Evolutionary conservation across 2,113 vertebrate genomes (phyloP), one percentile per base, ranked within the genome.

Genomic region (Romanogobio albipinnatus): DNA sequence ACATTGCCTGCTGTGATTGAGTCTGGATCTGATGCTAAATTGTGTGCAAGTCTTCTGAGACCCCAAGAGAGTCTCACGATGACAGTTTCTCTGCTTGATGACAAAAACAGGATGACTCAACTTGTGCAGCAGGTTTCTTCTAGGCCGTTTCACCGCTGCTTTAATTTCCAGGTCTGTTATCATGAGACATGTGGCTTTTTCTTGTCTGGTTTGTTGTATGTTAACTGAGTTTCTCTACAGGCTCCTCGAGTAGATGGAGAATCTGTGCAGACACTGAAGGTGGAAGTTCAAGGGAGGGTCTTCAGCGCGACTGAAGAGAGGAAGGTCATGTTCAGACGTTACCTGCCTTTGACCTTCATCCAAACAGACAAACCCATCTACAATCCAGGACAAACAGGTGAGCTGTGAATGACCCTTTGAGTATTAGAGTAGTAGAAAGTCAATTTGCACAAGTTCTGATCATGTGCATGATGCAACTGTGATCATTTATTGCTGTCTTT

Each of bases 331-430:
- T 84, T 92, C 76, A 88, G 49, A 87, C 19, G 6, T 29, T 89
- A 90, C 58, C 2, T 33, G 2, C 83, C 85, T 7, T 11, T 56
- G 29, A 89, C 86, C 2, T 92, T 94, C 51, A 29, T 93, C 74
- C 93, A 93, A 80, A 93, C 91, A 0, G 91, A 93, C 76, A 93
- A 94, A 91, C 92, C 93, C 0, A 89, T 94, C 83, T 94, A 94
- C 86, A 91, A 91, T 9, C 93, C 92, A 5, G 92, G 93, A 87
- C 93, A 94, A 88, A 92, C 90, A 49, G 91, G 94, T 93, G 91
- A 87, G 49, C 47, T 51, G 13, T 9, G 14, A 76, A 62, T 62
- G 45, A 29, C 11, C 2, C 11, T 14, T 15, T 4, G 5, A 9
- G 19, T 43, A 68, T 47, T 19, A 13, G 6, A 29, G 10, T 39